Base-by-base conservation (phyloP, 2,113 vertebrate species). In the Trogon melanurus region DNA sequence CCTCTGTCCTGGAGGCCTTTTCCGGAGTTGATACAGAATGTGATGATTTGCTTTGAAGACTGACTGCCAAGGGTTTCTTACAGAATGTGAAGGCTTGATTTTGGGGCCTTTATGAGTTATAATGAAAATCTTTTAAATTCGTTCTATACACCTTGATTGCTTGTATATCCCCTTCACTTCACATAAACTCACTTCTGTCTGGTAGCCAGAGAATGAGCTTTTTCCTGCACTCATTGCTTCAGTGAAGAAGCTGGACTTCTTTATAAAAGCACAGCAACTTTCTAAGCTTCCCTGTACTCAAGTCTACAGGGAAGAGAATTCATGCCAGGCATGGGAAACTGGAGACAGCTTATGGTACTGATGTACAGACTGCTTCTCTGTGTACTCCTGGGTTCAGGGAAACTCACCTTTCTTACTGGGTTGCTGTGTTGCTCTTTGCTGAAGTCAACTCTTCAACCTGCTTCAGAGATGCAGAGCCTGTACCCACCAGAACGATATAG, bases 1-100 rank as follows among this genome's bases (percentile, higher is more conserved):
- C 53, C 15, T 32, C 32, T 34, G 11, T 96, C 76, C 79, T 91
- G 45, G 30, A 72, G 53, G 41, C 50, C 53, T 86, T 95, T 61
- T 92, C 38, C 4, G 8, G 30, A 83, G 21, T 36, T 54, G 29
- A 73, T 71, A 80, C 1, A 67, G 53, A 84, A 71, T 65, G 60
- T 53, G 29, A 81, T 34, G 50, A 67, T 71, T 74, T 79, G 16
- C 54, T 93, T 85, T 96, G 83, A 86, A 88, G 48, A 44, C 47
- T 26, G 54, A 13, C 22, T 26, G 32, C 44, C 65, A 83, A 88
- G 69, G 69, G n/a, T 76, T 47, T 58, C 11, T 62, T 89, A 47
- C 22, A 86, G 53, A 86, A 84, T 0, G 1, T 44, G 61, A 76
- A 86, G 20, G 14, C 54, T 92, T 85, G 51, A 54, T 85, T 91